A percentile compares a stretch with the other conserved stretches of the same genome.
Evolutionary conservation across 2,797 vertebrate genomes (phyloP).

Genomic region (Hyperoplus lanceolatus): DNA sequence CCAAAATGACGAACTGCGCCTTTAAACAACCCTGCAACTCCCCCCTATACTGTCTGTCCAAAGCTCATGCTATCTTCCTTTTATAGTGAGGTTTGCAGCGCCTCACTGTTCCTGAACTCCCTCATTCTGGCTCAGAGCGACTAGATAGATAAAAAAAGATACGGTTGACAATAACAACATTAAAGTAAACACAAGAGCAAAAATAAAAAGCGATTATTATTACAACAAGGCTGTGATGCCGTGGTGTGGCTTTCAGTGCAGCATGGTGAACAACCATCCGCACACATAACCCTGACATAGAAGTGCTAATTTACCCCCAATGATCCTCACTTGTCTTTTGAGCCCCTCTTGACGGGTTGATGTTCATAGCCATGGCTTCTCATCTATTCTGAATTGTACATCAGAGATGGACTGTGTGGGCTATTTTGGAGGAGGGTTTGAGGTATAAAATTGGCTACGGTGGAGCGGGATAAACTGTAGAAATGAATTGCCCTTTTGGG

Average conservation of each 20-base stretch:
- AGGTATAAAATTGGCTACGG: neutral
- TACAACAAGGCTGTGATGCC: neutral
- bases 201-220: neutral
- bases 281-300: neutral
- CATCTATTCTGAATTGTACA: neutral
- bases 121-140: conserved; percentile 40
- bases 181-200: neutral
- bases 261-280: neutral
- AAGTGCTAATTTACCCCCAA: neutral
- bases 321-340: neutral
- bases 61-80: conserved; percentile 63
- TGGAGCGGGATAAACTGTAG: neutral
- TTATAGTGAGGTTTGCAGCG: conserved; percentile 71
- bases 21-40: conserved; percentile 27
- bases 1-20: conserved; percentile 31
- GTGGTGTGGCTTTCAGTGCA: neutral
- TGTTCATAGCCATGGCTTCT: neutral
- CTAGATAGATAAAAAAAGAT: conserved; percentile 9
- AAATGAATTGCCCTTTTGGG: no score
- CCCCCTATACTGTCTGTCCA: conserved; percentile 6
- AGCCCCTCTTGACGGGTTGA: conserved; percentile 1
- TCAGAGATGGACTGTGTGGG: neutral
- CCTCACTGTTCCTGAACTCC: conserved; percentile 28
- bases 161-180: conserved; percentile 18
- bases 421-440: neutral